Evolutionary conservation across 2,888 invertebrate species (phyloP).

Genomic region (Drosophila ezoana): DNA sequence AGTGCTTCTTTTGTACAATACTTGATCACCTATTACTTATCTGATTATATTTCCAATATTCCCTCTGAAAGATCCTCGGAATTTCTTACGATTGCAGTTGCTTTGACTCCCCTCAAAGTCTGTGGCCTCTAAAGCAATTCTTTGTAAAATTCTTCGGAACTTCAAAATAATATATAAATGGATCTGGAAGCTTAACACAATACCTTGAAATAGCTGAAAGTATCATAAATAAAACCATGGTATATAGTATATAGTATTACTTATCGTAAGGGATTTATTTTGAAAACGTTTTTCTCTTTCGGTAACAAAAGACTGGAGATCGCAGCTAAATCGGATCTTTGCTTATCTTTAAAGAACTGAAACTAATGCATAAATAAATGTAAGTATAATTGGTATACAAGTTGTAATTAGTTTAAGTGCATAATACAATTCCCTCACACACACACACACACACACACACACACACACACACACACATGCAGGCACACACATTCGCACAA

Average conservation of each 20-base stretch:
- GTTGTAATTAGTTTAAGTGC: slow-evolving; percentile 36
- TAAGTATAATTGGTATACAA: slow-evolving; percentile 52
- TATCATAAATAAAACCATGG: slow-evolving; percentile 9
- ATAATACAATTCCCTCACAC: slow-evolving; percentile 33
- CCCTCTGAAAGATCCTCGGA: too few relatives aligned
- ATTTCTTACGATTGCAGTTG: too few relatives aligned
- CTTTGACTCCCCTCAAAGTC: too few relatives aligned
- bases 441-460: slow-evolving; percentile 5
- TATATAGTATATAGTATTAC: slow-evolving; percentile 10
- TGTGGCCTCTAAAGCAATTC: too few relatives aligned
- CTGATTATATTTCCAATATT: too few relatives aligned
- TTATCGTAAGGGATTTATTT: slow-evolving; percentile 51
- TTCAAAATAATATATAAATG: too few relatives aligned
- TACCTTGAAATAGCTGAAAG: too few relatives aligned
- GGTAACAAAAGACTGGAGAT: slow-evolving; percentile 47
- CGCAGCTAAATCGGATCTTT: slow-evolving; percentile 39
- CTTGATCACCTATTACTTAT: too few relatives aligned
- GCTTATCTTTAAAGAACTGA: slow-evolving; percentile 37
- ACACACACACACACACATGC: slow-evolving; percentile 1
- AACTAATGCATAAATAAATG: slow-evolving; percentile 54
- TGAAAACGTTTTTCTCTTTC: slow-evolving; percentile 28
- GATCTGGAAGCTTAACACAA: too few relatives aligned
- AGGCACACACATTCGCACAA: slow-evolving; percentile 11
- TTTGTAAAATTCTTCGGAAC: too few relatives aligned
- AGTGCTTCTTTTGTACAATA: too few relatives aligned